A percentile compares a stretch with the other conserved stretches of the same genome.
Evolutionary conservation across 92 coral and sea anemone species (phyloP).

Genomic region (Phenganax marumi): DNA sequence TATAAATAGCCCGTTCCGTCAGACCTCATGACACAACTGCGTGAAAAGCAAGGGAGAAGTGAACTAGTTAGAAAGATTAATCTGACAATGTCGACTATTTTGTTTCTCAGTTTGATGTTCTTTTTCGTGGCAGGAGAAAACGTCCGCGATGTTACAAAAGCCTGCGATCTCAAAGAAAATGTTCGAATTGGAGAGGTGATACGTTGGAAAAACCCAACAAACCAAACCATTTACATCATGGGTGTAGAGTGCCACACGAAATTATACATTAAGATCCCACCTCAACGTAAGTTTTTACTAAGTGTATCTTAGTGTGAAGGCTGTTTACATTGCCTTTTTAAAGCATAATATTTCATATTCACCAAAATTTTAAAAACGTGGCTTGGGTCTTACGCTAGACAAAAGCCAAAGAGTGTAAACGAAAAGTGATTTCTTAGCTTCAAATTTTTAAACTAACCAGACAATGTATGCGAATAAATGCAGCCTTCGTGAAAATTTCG

Average conservation of each 20-base stretch:
- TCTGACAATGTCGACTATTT: neutral
- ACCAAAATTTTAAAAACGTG: no score
- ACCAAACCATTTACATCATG: slow-evolving; percentile 6
- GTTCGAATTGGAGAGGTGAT: slow-evolving; percentile 21
- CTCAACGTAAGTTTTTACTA: slow-evolving; percentile 9
- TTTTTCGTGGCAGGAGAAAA: neutral
- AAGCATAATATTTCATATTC: no score
- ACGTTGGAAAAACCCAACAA: slow-evolving; percentile 32
- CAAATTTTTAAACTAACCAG: no score
- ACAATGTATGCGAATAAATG: no score
- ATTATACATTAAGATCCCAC: slow-evolving; percentile 11
- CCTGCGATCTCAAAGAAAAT: slow-evolving; percentile 4
- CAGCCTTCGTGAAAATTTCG: no score
- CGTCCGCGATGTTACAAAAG: neutral
- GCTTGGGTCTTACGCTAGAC: no score
- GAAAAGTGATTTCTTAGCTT: no score
- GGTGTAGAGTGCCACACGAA: slow-evolving; percentile 13
- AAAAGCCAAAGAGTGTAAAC: no score
- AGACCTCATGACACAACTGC: slow-evolving; percentile 5
- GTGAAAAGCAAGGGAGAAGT: neutral
- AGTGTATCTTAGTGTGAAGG: neutral
- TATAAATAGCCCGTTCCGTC: slow-evolving; percentile 23
- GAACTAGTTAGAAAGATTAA: neutral
- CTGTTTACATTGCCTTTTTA: no score
- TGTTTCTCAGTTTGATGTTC: neutral